phyloP scores from a whole-genome alignment of 1,140 invertebrate genomes.

The Hermatobates lingyangjiaoensis region DNA sequence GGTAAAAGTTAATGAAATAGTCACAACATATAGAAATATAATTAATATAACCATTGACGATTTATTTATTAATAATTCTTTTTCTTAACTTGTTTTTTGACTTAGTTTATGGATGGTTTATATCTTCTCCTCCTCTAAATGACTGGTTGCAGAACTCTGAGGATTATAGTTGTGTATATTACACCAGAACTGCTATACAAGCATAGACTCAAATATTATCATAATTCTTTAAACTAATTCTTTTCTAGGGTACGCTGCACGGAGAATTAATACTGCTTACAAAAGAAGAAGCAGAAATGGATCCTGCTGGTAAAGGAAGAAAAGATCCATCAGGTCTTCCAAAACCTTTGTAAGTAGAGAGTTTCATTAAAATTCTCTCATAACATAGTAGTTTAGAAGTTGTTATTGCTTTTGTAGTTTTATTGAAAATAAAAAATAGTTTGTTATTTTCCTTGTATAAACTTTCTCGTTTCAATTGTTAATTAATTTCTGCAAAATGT shows the following conservation, averaged over 20 bases:
- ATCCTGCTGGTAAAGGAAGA: constrained; percentile 61
- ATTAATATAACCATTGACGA: neutral
- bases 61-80: neutral
- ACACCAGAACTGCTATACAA: neutral
- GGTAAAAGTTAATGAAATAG: too few species aligned
- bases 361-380: too few species aligned
- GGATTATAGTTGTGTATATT: neutral
- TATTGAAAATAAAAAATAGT: too few species aligned
- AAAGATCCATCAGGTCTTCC: constrained; percentile 73
- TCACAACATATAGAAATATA: neutral
- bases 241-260: constrained; percentile 64
- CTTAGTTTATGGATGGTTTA: constrained; percentile 24
- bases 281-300: constrained; percentile 71
- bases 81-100: neutral
- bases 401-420: too few species aligned
- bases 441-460: too few species aligned
- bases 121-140: constrained; percentile 15
- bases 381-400: too few species aligned
- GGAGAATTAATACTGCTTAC: constrained; percentile 74
- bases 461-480: too few species aligned
- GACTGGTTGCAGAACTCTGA: neutral
- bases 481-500: too few species aligned
- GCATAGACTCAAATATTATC: neutral
- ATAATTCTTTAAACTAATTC: neutral
- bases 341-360: constrained; percentile 73